A percentile compares a stretch with the other conserved stretches of the same genome.
Conservation (phyloP, 2,888 invertebrate species). For the Phaedon cochleariae region DNA sequence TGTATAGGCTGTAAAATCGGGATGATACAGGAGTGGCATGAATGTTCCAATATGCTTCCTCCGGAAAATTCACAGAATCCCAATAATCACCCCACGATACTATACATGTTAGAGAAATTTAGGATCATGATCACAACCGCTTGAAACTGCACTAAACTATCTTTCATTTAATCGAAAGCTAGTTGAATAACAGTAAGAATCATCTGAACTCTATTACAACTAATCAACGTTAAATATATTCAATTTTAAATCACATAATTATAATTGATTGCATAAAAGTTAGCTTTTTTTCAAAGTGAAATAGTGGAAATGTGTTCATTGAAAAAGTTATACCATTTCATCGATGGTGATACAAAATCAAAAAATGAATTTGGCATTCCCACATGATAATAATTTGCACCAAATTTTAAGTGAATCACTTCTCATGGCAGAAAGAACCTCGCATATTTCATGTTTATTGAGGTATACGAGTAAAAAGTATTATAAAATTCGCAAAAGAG, state of each 20-base stretch:
- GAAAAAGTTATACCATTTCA: no score
- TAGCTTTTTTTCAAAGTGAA: conserved; percentile 9
- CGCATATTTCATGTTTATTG: no score
- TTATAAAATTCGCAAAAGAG: no score
- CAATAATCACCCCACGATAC: background rate
- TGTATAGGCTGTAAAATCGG: conserved; percentile 5
- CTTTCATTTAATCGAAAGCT: conserved; percentile 41
- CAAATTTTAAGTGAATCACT: no score
- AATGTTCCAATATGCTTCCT: background rate
- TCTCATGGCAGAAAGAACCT: no score
- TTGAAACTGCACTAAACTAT: conserved; percentile 43
- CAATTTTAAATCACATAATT: conserved; percentile 29
- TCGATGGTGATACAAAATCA: no score
- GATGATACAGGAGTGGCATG: background rate
- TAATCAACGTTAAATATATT: conserved; percentile 45
- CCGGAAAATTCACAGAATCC: background rate
- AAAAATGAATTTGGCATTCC: no score
- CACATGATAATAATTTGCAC: no score
- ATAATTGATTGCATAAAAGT: conserved; percentile 13
- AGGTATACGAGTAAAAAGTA: no score
- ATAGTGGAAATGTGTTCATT: no score
- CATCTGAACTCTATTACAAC: conserved; percentile 45
- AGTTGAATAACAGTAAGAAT: conserved; percentile 44
- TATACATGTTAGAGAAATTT: conserved; percentile 2
- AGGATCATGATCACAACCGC: conserved; percentile 46